Evolutionary conservation across 1,140 invertebrate species (phyloP).

Genomic region (Saccostrea glomerata): DNA sequence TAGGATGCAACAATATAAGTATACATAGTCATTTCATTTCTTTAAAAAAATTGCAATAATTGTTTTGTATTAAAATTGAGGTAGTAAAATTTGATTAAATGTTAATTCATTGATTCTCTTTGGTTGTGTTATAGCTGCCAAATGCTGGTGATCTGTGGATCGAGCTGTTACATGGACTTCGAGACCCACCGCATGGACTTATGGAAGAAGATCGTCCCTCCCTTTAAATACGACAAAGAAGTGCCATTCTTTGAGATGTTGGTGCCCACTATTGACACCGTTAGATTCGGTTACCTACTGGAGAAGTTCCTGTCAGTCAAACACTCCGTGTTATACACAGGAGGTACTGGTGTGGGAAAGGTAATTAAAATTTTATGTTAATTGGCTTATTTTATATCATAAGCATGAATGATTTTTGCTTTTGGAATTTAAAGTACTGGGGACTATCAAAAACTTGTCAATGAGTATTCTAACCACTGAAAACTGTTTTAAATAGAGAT

Average conservation of each 20-base stretch:
- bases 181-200: conserved; percentile 84
- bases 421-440: not conserved
- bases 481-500: no score
- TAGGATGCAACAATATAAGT: no score
- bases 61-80: no score
- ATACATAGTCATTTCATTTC: no score
- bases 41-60: no score
- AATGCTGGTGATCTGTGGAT: conserved; percentile 85
- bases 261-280: conserved; percentile 79
- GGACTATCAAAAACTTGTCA: no score
- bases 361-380: conserved; percentile 56
- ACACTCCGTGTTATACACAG: conserved; percentile 82
- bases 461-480: no score
- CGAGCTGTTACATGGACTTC: conserved; percentile 87
- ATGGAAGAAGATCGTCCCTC: conserved; percentile 88
- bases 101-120: not conserved
- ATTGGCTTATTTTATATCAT: not conserved
- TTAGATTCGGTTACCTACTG: conserved; percentile 83
- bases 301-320: conserved; percentile 86
- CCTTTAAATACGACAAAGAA: conserved; percentile 84
- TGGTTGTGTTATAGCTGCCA: conserved; percentile 79
- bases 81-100: no score
- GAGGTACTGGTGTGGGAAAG: conserved; percentile 85
- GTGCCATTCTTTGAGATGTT: conserved; percentile 80
- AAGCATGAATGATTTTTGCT: not conserved